Percentiles rank a stretch among this genome's conserved stretches.
Evolutionary conservation across 2,797 vertebrate genomes (phyloP).

Genomic region (Artibeus jamaicensis): DNA sequence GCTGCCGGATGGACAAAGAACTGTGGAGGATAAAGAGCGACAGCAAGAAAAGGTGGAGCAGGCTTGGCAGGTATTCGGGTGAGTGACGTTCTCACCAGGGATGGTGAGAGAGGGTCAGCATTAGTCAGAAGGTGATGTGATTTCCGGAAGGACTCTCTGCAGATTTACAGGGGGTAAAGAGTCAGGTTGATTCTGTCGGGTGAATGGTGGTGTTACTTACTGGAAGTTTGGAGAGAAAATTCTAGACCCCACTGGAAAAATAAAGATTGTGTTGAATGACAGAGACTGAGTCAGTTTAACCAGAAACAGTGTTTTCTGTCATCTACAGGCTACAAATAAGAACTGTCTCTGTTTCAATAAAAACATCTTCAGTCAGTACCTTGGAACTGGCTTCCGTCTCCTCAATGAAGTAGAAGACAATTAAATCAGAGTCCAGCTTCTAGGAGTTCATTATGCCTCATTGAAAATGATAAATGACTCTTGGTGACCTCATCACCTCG

Average conservation of each 20-base stretch:
- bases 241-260: background rate
- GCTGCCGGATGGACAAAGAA: background rate
- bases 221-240: background rate
- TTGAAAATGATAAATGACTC: slow-evolving; percentile 77
- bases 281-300: background rate
- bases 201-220: background rate
- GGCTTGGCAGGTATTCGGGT: background rate
- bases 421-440: slow-evolving; percentile 75
- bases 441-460: slow-evolving; percentile 78
- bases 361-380: slow-evolving; percentile 62
- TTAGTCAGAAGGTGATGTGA: background rate
- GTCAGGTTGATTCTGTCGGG: background rate
- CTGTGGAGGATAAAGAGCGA: background rate
- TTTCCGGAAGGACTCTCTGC: background rate
- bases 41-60: background rate
- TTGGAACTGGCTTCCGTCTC: slow-evolving; percentile 60
- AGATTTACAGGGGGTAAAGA: background rate
- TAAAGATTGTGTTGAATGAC: background rate
- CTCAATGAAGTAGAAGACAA: slow-evolving; percentile 76
- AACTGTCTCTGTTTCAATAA: slow-evolving; percentile 66
- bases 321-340: slow-evolving; percentile 52
- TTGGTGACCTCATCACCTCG: slow-evolving; percentile 70
- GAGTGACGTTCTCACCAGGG: background rate
- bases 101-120: background rate
- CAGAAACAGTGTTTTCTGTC: slow-evolving; percentile 15